Conservation (phyloP, 2,888 invertebrate species). For the Reticulitermes lucifugus region DNA sequence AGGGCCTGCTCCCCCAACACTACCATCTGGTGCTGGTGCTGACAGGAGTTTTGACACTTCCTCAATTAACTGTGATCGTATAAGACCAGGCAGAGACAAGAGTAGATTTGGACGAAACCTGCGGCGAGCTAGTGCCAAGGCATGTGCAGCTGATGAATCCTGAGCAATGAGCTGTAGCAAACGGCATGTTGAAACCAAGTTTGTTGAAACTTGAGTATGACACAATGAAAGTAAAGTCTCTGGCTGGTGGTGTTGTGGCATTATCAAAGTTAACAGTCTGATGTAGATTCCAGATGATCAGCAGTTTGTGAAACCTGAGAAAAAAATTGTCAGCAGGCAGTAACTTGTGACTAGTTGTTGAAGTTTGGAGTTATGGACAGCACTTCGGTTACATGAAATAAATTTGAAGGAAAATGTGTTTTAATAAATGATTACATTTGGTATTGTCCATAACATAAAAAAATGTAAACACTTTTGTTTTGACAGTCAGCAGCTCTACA, state of each 20-base stretch:
- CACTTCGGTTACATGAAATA: no score
- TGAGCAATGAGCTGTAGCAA: slow-evolving; percentile 62
- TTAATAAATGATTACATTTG: no score
- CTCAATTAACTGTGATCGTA: slow-evolving; percentile 61
- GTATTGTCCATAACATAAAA: no score
- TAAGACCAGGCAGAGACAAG: slow-evolving; percentile 60
- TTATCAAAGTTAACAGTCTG: slow-evolving; percentile 22
- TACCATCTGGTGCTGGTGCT: slow-evolving; percentile 60
- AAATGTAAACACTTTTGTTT: no score
- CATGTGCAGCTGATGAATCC: slow-evolving; percentile 61
- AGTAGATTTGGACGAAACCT: slow-evolving; percentile 62
- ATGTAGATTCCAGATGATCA: background rate
- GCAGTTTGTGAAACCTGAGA: slow-evolving; percentile 4
- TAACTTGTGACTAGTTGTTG: no score
- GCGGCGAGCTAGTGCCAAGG: slow-evolving; percentile 60
- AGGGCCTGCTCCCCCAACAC: slow-evolving; percentile 61
- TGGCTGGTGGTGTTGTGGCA: slow-evolving; percentile 61
- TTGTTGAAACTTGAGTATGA: slow-evolving; percentile 62
- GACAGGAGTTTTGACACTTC: slow-evolving; percentile 61
- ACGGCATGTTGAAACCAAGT: slow-evolving; percentile 62
- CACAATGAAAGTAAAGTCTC: slow-evolving; percentile 61
- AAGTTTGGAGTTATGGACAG: no score
- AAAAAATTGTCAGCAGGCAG: background rate
- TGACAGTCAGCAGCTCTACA: no score
- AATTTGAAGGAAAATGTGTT: no score